Evolutionary conservation across 53 echinoderm and acorn worm species (phyloP), one percentile per base, ranked within the genome.

Genomic region (Antedon mediterranea): DNA sequence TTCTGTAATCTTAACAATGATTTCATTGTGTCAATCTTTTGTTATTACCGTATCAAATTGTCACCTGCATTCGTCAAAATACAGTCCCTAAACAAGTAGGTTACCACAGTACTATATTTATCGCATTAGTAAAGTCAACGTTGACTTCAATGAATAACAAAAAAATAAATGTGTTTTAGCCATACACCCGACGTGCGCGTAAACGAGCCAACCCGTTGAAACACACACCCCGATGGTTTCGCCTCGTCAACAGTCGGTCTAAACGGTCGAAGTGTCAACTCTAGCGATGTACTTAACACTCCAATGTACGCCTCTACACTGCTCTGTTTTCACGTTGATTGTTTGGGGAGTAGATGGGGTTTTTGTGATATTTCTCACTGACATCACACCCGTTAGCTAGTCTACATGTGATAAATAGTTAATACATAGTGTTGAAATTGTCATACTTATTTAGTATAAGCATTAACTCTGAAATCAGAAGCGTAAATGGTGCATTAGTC

Each of bases 381-480:
- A 23, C 7, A 57, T 57, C 57, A 57, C 57, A 57, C 57, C 23
- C 57, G 57, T 15, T 57, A 57, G 57, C 57, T 2, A 57, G 57
- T 23, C 2, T 13, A 23, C 57, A 57, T 57, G 57, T 57, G 57
- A 57, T 57, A 57, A 57, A 57, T 57, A 57, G 57, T 23, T 57
- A 57, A 57, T 57, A 57, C 57, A 57, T 23, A 18, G 57, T 57
- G 57, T 57, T 23, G 57, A 57, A 57, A 57, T 57, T 20, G 57
- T 57, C 57, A 57, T 57, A 57, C 57, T 57, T 57, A 57, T 57
- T 57, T 57, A 57, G 57, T 57, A 57, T 57, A 57, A 57, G 57
- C 57, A 57, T 57, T 57, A 57, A 57, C 57, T 8, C 23, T 57
- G 57, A 57, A 57, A 57, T 57, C 57, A 2, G 57, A 57, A 57